Evolutionary conservation across 2,888 invertebrate species (phyloP).

Genomic region (Ochropleura plecta): DNA sequence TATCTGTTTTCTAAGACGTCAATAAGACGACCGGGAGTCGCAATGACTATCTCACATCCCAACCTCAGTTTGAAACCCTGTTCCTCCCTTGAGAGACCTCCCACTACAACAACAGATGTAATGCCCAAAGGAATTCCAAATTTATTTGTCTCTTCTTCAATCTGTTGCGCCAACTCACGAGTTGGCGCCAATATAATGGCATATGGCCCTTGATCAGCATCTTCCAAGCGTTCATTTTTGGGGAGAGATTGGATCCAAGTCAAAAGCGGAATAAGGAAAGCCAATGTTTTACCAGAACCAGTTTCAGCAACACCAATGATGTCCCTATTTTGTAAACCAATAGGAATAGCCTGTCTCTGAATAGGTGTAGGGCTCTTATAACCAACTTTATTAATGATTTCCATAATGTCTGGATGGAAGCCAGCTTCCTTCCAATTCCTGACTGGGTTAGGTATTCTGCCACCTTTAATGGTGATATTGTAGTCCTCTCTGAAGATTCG

Average conservation of each 20-base stretch:
- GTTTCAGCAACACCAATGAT: conserved; percentile 99
- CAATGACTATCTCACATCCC: conserved; percentile 99
- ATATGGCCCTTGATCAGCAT: conserved; percentile 98
- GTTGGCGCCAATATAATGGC: conserved; percentile 99
- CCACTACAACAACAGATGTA: conserved; percentile 99
- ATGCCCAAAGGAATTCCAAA: conserved; percentile 98
- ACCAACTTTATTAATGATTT: conserved; percentile 98
- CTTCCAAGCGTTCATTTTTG: conserved; percentile 97
- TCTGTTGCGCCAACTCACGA: conserved; percentile 99
- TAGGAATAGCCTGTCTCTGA: conserved; percentile 99
- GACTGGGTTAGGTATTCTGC: conserved; percentile 98
- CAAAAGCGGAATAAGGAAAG: conserved; percentile 98
- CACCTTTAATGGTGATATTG: conserved; percentile 99
- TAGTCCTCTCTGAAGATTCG: conserved; percentile 99
- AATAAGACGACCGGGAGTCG: conserved; percentile 99
- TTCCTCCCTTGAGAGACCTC: conserved; percentile 98
- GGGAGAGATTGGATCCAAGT: conserved; percentile 99
- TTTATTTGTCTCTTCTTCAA: conserved; percentile 99
- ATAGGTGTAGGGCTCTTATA: conserved; percentile 99
- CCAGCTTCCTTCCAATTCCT: conserved; percentile 98
- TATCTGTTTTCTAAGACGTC: conserved; percentile 99
- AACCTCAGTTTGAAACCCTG: conserved; percentile 98
- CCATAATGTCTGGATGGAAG: conserved; percentile 96
- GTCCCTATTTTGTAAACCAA: conserved; percentile 98
- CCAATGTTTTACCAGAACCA: conserved; percentile 99